Base-by-base conservation (phyloP, 2,797 vertebrate genomes). In the Melopsittacus undulatus region DNA sequence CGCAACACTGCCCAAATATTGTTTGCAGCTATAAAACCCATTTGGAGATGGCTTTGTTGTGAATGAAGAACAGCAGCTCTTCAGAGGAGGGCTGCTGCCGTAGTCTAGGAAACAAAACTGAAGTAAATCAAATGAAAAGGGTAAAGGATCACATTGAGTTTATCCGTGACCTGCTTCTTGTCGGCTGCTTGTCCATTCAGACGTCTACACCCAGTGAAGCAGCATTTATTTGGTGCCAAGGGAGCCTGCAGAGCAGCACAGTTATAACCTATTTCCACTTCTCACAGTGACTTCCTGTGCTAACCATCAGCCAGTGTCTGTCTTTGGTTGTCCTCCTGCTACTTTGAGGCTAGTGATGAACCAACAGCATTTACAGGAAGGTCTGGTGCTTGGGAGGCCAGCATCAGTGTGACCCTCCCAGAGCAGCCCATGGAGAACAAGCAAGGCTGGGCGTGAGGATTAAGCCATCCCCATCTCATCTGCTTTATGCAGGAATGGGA, bases 41-140 rank as follows among this genome's bases (percentile, higher is more conserved):
- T 9, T 20, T 43, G 46, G 56, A 61, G 29, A 83, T 10, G 11
- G 40, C 67, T 89, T 83, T 82, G 68, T 11, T 81, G 51, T 15
- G 66, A 82, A 64, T 38, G 79, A 82, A 54, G 51, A 92, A 62
- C 2, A 78, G 67, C 32, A 87, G 49, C 49, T 89, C 72, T 62
- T 54, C 79, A 17, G 10, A 9, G 9, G 30, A 89, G 34, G 56
- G 56, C 17, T 79, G 66, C 74, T 94, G 88, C 57, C 0, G 34
- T 61, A 63, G 63, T 59, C 74, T 38, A 68, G 93, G 89, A 89
- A 95, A 89, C 87, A 67, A 90, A 87, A 83, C 45, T 26, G 68
- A 83, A 92, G 46, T 45, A 66, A 89, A 90, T 46, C 45, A 79
- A 89, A 84, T 18, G 29, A 36, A 54, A 93, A 84, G 67, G 19